Evolutionary conservation across 2,888 invertebrate species (phyloP).

Genomic region (Drosophila lacicola): DNA sequence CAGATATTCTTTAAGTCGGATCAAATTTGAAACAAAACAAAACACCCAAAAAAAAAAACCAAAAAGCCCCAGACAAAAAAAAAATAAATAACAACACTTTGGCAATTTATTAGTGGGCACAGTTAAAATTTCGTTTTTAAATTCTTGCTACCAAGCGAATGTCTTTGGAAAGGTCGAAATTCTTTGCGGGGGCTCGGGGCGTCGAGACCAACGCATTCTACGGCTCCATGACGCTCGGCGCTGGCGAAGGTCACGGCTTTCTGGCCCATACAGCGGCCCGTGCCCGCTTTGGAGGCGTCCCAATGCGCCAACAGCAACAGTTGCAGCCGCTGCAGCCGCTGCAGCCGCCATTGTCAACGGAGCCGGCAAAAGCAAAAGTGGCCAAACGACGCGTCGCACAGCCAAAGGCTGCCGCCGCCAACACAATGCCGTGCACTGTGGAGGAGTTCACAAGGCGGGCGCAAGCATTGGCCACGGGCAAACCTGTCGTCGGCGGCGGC

Average conservation of each 20-base stretch:
- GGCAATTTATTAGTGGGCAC: constrained; percentile 8
- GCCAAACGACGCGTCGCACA: neutral
- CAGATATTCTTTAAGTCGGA: neutral
- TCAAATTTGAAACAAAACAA: constrained; percentile 1
- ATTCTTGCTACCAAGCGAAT: constrained; percentile 25
- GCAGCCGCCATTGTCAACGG: neutral
- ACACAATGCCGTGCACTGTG: neutral
- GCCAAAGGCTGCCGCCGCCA: neutral
- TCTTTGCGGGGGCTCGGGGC: constrained; percentile 29
- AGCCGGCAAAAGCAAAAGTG: neutral
- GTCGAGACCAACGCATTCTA: neutral
- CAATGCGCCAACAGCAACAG: constrained; percentile 7
- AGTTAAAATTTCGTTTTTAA: constrained; percentile 18
- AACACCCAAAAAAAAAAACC: neutral
- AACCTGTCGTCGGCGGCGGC: neutral
- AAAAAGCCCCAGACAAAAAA: constrained; percentile 1
- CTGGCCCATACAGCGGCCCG: neutral
- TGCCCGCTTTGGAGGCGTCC: neutral
- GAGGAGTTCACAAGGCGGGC: constrained; percentile 5
- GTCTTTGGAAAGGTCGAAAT: constrained; percentile 58
- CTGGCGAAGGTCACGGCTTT: constrained; percentile 23
- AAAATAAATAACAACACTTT: constrained; percentile 18
- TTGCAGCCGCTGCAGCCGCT: neutral
- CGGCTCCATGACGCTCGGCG: constrained; percentile 17
- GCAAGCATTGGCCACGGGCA: neutral